Evolutionary conservation across 2,797 vertebrate species (phyloP).

Genomic region (Orientallactaga sibirica): DNA sequence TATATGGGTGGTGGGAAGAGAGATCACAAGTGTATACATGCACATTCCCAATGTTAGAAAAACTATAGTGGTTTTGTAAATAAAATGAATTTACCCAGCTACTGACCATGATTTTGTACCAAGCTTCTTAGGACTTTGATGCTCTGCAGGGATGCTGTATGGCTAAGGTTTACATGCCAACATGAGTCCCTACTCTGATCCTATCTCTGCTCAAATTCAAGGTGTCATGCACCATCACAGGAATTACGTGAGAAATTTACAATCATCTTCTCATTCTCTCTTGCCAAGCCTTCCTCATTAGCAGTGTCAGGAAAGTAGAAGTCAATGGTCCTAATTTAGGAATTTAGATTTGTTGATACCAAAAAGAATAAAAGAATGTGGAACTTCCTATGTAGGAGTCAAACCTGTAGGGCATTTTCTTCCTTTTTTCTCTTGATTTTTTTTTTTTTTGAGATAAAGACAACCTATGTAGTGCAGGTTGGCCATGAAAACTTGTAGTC

Average conservation of each 20-base stretch:
- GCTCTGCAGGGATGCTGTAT: background rate
- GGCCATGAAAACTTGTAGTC: background rate
- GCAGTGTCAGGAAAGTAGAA: slow-evolving; percentile 36
- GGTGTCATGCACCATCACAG: background rate
- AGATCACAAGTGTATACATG: background rate
- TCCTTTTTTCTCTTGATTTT: background rate
- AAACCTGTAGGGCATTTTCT: background rate
- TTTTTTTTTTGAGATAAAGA: background rate
- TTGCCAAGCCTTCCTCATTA: background rate
- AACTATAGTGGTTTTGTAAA: background rate
- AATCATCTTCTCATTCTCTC: background rate
- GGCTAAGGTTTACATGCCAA: background rate
- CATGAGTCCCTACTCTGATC: background rate
- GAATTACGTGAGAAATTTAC: background rate
- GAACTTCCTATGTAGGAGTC: background rate
- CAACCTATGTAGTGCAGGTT: background rate
- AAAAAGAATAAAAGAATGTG: background rate
- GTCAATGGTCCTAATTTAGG: background rate
- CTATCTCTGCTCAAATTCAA: background rate
- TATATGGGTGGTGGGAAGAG: background rate
- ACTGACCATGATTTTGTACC: background rate
- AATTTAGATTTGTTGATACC: background rate
- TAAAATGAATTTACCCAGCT: too few relatives aligned
- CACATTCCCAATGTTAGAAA: background rate
- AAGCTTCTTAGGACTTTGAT: background rate